Evolutionary conservation across 2,113 vertebrate genomes (phyloP), one percentile per base, ranked within the genome.

Genomic region (Leucopsar rothschildi): DNA sequence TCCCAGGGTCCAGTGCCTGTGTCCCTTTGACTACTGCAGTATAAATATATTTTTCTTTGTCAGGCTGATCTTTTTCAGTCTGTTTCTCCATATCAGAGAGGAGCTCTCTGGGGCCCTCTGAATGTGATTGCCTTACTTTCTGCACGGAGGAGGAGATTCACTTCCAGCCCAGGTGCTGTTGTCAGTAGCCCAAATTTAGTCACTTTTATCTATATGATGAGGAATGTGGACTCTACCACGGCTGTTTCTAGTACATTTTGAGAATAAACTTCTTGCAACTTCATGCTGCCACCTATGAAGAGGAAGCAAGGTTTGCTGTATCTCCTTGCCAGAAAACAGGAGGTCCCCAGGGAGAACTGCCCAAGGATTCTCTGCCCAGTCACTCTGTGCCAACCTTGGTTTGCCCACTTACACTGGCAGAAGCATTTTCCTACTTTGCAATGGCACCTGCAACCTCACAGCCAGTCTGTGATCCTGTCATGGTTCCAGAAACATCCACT

Each of bases 31-130:
- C 81, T 86, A 63, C 24, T 78, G 83, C 49, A 39, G 4, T 75
- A 93, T 47, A 88, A 96, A 82, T 63, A 40, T 11, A 33, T 61
- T 91, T 42, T 59, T 83, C 23, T 93, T 96, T 93, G 73, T 80
- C 60, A 92, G 73, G n/a, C 33, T 65, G 86, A 93, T 93, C 88
- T 91, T 93, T 86, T 84, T 44, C 64, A 78, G 59, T 25, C 59
- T 75, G 15, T 89, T 95, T 85, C 52, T 88, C 85, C 35, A 6
- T 45, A 76, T 45, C 88, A 92, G 86, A 91, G 12, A 86, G 72
- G 56, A 90, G 61, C 25, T 88, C 92, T 85, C 93, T 49, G 49
- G 78, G 60, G 92, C 79, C 24, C 68, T 81, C 49, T n/a, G 72
- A 52, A 86, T 57, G 37, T 66, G 92, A 91, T 93, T 91, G 57